These are phyloP conservation scores for Macrosoma leucophasiata DNA, from an alignment of 2,888 invertebrate genomes.

Conservation along the genomic window DNA sequence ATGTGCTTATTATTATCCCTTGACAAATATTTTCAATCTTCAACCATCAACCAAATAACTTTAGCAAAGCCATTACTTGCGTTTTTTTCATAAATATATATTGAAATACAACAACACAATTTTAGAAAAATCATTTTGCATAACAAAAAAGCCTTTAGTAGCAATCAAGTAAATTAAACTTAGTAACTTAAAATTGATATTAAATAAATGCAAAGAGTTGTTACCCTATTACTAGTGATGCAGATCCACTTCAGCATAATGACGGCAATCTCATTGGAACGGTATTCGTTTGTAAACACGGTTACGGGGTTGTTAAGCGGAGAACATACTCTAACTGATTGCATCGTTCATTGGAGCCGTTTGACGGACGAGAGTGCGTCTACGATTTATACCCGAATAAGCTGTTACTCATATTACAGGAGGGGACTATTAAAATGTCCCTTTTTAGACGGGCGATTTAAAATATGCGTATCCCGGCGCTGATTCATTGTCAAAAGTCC, in stretches of 20 bases:
- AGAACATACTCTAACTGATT: constrained; percentile 66
- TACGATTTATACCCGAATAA: constrained; percentile 56
- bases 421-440: constrained; percentile 59
- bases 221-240: too few species aligned
- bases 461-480: constrained; percentile 36
- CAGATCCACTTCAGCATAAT: constrained; percentile 19
- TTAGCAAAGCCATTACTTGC: too few species aligned
- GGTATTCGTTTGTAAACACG: constrained; percentile 36
- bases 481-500: constrained; percentile 64
- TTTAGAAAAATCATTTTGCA: too few species aligned
- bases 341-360: constrained; percentile 53
- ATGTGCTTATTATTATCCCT: too few species aligned
- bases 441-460: constrained; percentile 61
- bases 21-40: too few species aligned
- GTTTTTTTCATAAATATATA: too few species aligned
- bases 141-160: too few species aligned
- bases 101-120: too few species aligned
- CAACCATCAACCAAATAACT: too few species aligned
- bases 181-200: too few species aligned
- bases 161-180: too few species aligned
- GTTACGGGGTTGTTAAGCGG: constrained; percentile 38
- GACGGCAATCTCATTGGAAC: constrained; percentile 28
- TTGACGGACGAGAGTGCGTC: constrained; percentile 47
- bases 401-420: constrained; percentile 61
- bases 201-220: too few species aligned